phyloP scores from a whole-genome alignment of 2,113 vertebrate species.

The Prietella phreatophila region DNA sequence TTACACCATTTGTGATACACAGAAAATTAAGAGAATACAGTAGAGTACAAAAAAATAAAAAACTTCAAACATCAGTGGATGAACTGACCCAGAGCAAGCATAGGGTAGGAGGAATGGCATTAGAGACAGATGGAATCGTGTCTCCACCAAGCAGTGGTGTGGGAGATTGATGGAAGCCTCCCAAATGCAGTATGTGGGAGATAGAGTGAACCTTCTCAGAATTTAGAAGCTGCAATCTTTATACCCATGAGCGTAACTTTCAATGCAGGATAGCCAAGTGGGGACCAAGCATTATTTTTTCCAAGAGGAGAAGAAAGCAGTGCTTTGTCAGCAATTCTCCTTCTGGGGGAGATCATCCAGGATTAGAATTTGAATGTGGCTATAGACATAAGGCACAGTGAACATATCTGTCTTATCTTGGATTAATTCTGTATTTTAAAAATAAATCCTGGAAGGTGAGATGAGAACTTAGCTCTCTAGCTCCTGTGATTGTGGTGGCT shows the following conservation, averaged over 20 bases:
- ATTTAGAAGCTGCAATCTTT: background rate
- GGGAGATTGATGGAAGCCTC: constrained; percentile 24
- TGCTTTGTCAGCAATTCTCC: background rate
- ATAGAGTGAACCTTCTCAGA: background rate
- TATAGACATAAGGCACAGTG: background rate
- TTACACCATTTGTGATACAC: background rate
- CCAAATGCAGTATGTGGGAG: constrained; percentile 17
- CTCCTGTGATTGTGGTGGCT: background rate
- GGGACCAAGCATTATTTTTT: background rate
- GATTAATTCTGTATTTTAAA: constrained; percentile 2
- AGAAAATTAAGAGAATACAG: background rate
- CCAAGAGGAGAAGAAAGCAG: background rate
- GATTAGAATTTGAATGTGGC: constrained; percentile 1
- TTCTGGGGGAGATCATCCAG: background rate
- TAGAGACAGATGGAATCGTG: constrained; percentile 27
- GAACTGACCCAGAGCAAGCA: background rate
- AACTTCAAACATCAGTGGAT: background rate
- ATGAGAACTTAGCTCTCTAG: background rate
- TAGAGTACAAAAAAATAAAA: background rate
- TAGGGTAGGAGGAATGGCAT: constrained; percentile 4
- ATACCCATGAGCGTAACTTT: background rate
- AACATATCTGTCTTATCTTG: background rate
- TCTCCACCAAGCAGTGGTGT: constrained; percentile 7
- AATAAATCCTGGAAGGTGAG: background rate
- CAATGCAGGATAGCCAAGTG: background rate